These are phyloP conservation scores for Crossocerus cetratus DNA, from an alignment of 2,888 invertebrate genomes.

Conservation along the genomic window DNA sequence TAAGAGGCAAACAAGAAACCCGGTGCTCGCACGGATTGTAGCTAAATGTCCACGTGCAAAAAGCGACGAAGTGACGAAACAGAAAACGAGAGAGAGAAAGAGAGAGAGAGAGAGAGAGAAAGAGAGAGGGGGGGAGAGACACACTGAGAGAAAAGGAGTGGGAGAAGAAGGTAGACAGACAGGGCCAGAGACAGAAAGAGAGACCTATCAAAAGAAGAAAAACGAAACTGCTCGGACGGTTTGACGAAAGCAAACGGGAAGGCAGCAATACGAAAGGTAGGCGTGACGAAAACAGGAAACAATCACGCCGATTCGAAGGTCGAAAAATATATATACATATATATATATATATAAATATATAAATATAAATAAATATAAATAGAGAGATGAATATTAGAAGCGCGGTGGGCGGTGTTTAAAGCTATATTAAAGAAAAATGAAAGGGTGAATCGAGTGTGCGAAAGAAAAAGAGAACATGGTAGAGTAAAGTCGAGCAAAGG, in stretches of 20 bases:
- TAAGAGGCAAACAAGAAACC: slow-evolving; percentile 65
- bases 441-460: neutral
- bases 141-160: slow-evolving; percentile 8
- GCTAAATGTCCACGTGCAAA: slow-evolving; percentile 48
- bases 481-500: slow-evolving; percentile 14
- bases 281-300: slow-evolving; percentile 9
- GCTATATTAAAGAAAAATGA: slow-evolving; percentile 19
- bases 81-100: slow-evolving; percentile 14
- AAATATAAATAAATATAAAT: slow-evolving; percentile 59
- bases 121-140: slow-evolving; percentile 4
- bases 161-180: slow-evolving; percentile 4
- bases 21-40: slow-evolving; percentile 65
- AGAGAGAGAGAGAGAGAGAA: slow-evolving; percentile 6
- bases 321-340: slow-evolving; percentile 47
- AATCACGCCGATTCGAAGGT: slow-evolving; percentile 18
- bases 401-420: slow-evolving; percentile 29
- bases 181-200: slow-evolving; percentile 8
- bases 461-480: slow-evolving; percentile 25
- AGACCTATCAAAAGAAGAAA: slow-evolving; percentile 8
- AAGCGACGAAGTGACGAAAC: slow-evolving; percentile 15
- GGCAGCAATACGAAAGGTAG: slow-evolving; percentile 14
- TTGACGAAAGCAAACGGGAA: slow-evolving; percentile 9
- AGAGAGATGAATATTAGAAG: slow-evolving; percentile 41
- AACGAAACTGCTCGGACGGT: slow-evolving; percentile 5
- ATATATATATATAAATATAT: slow-evolving; percentile 52